phyloP scores from a whole-genome alignment of 2,113 vertebrate species.

The Carassius carassius region DNA sequence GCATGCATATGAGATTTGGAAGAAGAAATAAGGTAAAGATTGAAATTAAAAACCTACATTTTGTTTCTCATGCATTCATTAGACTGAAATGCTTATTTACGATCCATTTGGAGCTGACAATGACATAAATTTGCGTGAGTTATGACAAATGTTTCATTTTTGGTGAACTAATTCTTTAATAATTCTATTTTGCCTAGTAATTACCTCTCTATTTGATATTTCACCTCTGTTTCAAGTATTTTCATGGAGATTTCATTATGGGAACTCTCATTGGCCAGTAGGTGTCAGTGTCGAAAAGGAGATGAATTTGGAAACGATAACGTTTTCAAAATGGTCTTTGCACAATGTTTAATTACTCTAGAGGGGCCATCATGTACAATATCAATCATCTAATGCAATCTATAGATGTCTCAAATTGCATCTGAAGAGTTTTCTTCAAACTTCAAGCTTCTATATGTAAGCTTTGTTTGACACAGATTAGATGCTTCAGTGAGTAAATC shows the following conservation, averaged over 20 bases:
- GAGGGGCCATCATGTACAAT: neutral
- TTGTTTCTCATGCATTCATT: neutral
- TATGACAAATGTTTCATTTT: neutral
- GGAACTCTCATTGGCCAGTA: conserved; percentile 49
- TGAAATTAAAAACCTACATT: neutral
- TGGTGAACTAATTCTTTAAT: conserved; percentile 2
- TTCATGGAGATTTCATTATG: neutral
- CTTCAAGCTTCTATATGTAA: neutral
- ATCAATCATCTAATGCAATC: neutral
- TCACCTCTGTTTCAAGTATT: neutral
- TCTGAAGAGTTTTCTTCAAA: conserved; percentile 2
- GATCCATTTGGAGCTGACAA: neutral
- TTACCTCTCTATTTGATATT: neutral
- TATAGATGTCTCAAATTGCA: neutral
- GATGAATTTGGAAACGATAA: neutral
- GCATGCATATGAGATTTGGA: neutral
- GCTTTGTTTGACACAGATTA: conserved; percentile 23
- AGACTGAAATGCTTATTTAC: neutral
- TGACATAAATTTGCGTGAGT: neutral
- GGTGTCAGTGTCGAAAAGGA: conserved; percentile 54
- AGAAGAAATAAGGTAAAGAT: neutral
- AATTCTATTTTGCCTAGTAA: neutral
- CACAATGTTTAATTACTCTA: neutral
- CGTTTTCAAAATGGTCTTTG: neutral
- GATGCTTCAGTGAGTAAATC: neutral